Conservation (phyloP, 2,797 vertebrate species). For the Propithecus perrieri region DNA sequence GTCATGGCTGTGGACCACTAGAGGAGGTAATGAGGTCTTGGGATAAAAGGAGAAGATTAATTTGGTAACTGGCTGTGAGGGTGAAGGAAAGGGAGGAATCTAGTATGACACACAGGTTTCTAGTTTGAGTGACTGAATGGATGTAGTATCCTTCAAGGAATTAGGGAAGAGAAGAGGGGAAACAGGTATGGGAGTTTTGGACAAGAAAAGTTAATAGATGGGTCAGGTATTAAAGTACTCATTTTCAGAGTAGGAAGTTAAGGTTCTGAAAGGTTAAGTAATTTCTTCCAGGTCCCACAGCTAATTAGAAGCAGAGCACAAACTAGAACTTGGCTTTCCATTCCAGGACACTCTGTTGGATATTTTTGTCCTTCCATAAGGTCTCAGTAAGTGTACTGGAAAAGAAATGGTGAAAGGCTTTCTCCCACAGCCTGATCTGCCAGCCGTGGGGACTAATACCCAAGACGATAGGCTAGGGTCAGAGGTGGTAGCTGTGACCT, state of each 20-base stretch:
- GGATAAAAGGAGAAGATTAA: not conserved
- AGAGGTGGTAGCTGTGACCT: conserved; percentile 25
- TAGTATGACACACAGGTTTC: not conserved
- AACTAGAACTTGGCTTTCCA: conserved; percentile 34
- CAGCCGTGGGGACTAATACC: not conserved
- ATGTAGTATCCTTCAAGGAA: not conserved
- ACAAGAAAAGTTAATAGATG: conserved; percentile 35
- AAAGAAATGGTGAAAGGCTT: conserved; percentile 41
- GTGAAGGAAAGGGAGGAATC: not conserved
- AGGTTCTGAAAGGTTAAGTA: conserved; percentile 45
- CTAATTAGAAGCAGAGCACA: not conserved
- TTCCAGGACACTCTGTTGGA: not conserved
- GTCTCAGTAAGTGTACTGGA: conserved; percentile 19
- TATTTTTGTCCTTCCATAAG: conserved; percentile 47
- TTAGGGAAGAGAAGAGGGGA: conserved; percentile 8
- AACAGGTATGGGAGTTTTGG: not conserved
- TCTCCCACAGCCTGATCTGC: not conserved
- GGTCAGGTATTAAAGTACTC: not conserved
- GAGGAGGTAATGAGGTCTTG: not conserved
- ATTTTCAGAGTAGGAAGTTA: not conserved
- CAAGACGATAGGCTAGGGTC: not conserved
- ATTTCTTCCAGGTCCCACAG: not conserved
- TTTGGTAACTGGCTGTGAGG: not conserved
- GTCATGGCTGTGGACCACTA: not conserved
- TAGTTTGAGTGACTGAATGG: not conserved